Percentiles rank a stretch among this genome's conserved stretches.
These are phyloP conservation scores for Pipistrellus pipistrellus DNA, from an alignment of 2,797 vertebrate species.

Conservation along the genomic window DNA sequence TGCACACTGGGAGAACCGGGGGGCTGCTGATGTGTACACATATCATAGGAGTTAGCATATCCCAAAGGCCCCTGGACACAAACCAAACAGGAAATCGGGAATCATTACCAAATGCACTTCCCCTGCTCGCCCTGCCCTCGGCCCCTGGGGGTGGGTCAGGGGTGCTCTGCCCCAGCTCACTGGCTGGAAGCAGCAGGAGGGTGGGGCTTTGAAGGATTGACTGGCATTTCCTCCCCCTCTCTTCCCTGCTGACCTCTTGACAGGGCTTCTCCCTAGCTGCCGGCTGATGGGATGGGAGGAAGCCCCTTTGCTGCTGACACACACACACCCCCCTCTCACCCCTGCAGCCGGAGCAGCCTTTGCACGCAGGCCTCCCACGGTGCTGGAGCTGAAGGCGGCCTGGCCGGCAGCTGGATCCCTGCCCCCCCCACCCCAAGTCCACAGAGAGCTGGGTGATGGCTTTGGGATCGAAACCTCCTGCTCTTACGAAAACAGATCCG, in stretches of 20 bases:
- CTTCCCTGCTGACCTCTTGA: constrained; percentile 44
- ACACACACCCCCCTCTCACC: neutral
- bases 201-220: constrained; percentile 68
- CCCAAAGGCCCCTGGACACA: constrained; percentile 57
- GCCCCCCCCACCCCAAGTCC: neutral
- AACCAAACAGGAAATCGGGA: constrained; percentile 82
- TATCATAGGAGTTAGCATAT: neutral
- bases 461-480: constrained; percentile 72
- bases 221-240: constrained; percentile 74
- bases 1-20: neutral
- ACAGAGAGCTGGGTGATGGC: constrained; percentile 34
- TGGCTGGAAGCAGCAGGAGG: neutral
- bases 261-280: constrained; percentile 8
- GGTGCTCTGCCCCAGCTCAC: neutral
- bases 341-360: neutral
- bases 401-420: constrained; percentile 73
- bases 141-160: constrained; percentile 55
- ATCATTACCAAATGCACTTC: constrained; percentile 80
- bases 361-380: constrained; percentile 72
- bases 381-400: constrained; percentile 59
- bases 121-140: neutral
- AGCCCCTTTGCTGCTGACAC: constrained; percentile 33
- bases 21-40: neutral
- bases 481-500: constrained; percentile 80
- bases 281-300: constrained; percentile 43